phyloP scores from a whole-genome alignment of 1,140 invertebrate species.

The Lasioglossum baleicum region DNA sequence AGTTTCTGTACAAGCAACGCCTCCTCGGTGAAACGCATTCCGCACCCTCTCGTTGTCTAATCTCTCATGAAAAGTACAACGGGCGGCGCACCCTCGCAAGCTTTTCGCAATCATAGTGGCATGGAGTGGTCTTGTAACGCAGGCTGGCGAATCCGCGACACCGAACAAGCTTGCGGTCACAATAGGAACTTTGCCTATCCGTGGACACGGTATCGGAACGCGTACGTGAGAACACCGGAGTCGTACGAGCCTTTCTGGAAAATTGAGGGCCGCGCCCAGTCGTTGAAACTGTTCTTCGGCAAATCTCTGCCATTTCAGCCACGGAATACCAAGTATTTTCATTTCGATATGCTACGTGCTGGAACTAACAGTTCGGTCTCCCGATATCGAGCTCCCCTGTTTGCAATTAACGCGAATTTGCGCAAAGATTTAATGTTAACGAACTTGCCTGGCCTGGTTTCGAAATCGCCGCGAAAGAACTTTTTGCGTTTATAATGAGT shows the following conservation, averaged over 20 bases:
- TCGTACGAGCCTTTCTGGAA: constrained; percentile 20
- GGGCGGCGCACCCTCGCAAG: background rate
- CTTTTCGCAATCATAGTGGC: constrained; percentile 42
- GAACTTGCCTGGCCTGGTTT: background rate
- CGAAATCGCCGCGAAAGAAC: background rate
- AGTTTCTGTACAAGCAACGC: background rate
- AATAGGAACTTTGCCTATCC: constrained; percentile 36
- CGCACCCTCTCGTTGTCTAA: constrained; percentile 29
- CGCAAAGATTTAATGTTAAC: background rate
- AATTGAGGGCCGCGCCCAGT: background rate
- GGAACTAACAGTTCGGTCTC: background rate
- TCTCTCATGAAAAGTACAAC: constrained; percentile 39
- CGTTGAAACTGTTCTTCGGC: background rate
- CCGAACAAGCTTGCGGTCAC: constrained; percentile 16
- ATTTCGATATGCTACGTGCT: background rate
- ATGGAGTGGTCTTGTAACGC: constrained; percentile 24
- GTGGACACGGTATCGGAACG: constrained; percentile 28
- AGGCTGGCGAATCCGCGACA: background rate
- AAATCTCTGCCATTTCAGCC: background rate
- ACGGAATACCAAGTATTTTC: background rate
- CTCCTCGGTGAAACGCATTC: background rate
- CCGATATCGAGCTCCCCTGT: background rate
- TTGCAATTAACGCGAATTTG: background rate
- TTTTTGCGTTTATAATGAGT: background rate
- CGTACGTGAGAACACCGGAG: background rate